phyloP scores from a whole-genome alignment of 2,888 invertebrate genomes.

The Protophormia terraenovae region DNA sequence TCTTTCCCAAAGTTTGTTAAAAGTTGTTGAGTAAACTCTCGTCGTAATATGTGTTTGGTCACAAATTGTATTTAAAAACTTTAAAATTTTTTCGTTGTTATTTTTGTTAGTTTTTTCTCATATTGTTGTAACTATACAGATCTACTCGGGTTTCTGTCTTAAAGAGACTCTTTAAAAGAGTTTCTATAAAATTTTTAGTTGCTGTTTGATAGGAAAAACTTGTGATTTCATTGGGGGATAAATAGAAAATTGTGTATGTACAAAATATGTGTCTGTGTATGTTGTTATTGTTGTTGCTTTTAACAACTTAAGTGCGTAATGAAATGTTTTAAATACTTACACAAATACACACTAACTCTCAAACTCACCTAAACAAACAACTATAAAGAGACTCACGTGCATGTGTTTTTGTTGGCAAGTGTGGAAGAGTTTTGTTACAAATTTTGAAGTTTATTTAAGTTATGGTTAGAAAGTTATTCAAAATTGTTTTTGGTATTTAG shows the following conservation, averaged over 20 bases:
- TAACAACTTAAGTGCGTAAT: conserved; percentile 63
- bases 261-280: not conserved
- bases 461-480: conserved; percentile 47
- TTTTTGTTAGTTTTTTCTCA: conserved; percentile 14
- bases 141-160: conserved; percentile 40
- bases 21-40: conserved; percentile 62
- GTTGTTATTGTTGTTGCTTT: not conserved
- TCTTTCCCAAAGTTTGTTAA: conserved; percentile 16
- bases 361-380: conserved; percentile 14
- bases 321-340: conserved; percentile 56
- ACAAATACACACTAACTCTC: not conserved
- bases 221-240: conserved; percentile 48
- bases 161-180: conserved; percentile 49
- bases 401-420: not conserved
- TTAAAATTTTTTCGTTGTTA: conserved; percentile 31
- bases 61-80: conserved; percentile 65
- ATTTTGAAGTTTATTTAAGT: conserved; percentile 54
- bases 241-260: not conserved
- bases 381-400: not conserved
- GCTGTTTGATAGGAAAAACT: conserved; percentile 64
- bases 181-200: conserved; percentile 42
- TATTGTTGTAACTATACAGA: conserved; percentile 17
- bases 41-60: conserved; percentile 65
- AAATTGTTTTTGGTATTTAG: conserved; percentile 44
- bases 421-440: conserved; percentile 25